A percentile compares a stretch with the other conserved stretches of the same genome.
Conservation (phyloP, 2,113 vertebrate species). For the Aythya baeri region DNA sequence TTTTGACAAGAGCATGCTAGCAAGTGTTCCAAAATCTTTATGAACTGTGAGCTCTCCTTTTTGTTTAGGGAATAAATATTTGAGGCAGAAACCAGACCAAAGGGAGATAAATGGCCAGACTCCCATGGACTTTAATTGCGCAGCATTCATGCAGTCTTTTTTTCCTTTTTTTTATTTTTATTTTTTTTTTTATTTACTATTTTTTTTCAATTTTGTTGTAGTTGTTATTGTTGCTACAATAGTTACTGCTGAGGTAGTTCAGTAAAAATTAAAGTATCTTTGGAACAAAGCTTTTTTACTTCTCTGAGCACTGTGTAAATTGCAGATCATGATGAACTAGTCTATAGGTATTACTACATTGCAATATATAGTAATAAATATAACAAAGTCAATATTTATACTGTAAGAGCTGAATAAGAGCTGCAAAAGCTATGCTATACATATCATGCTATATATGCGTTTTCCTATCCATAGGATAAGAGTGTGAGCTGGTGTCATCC, state of each 20-base stretch:
- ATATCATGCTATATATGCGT: not conserved
- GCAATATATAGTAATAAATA: not conserved
- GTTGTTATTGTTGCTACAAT: too few species aligned
- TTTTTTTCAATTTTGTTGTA: not conserved
- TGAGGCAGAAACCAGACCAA: conserved; percentile 6
- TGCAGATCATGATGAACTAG: not conserved
- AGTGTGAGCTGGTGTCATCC: not conserved
- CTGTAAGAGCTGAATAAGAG: not conserved
- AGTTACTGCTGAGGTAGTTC: not conserved
- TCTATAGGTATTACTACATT: not conserved
- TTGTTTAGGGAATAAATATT: conserved; percentile 38
- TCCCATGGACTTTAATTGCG: not conserved
- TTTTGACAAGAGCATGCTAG: conserved; percentile 23
- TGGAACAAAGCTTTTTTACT: not conserved
- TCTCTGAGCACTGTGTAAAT: not conserved
- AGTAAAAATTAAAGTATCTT: not conserved
- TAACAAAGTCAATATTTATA: not conserved
- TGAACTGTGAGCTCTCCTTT: conserved; percentile 53
- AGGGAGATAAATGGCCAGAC: not conserved
- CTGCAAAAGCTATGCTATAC: not conserved
- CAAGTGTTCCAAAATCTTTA: not conserved
- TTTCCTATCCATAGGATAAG: not conserved
- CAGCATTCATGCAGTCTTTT: not conserved
- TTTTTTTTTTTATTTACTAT: not conserved
- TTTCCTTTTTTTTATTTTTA: not conserved